These are phyloP conservation scores for Menidia beryllina DNA, from an alignment of 2,113 vertebrate species.

Conservation along the genomic window DNA sequence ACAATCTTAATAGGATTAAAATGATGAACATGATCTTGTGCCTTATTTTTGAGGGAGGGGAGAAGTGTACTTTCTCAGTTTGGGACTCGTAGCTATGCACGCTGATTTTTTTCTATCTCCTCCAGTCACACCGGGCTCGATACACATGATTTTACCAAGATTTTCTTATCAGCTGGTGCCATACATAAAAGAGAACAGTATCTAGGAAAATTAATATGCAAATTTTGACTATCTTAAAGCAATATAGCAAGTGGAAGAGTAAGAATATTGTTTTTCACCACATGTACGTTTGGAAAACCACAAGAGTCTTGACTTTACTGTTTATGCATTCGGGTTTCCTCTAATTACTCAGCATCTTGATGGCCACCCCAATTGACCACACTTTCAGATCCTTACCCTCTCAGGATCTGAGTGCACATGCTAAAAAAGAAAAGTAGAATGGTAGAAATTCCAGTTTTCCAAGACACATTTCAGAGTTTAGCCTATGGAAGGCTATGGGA, in stretches of 20 bases:
- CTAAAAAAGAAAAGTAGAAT: conserved; percentile 17
- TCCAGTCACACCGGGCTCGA: conserved; percentile 33
- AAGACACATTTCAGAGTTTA: conserved; percentile 31
- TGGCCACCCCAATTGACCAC: conserved; percentile 3
- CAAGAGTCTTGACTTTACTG: conserved; percentile 20
- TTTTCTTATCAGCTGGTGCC: conserved; percentile 53
- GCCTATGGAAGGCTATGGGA: conserved; percentile 49
- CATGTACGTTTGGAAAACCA: conserved; percentile 7
- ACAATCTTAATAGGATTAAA: conserved; percentile 28
- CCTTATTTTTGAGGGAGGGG: conserved; percentile 15
- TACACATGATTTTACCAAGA: conserved; percentile 36
- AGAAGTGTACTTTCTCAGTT: conserved; percentile 28
- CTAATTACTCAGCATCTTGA: conserved; percentile 5
- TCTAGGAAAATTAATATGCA: conserved; percentile 62
- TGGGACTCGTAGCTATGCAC: conserved; percentile 36
- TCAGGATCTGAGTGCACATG: conserved; percentile 13
- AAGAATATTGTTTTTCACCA: conserved; percentile 32
- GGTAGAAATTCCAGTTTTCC: conserved; percentile 24
- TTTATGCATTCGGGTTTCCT: conserved; percentile 1
- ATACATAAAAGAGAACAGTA: conserved; percentile 36
- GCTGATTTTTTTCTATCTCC: conserved; percentile 45
- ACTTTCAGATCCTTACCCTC: conserved; percentile 7
- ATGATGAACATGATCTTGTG: conserved; percentile 37
- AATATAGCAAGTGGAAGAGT: conserved; percentile 25
- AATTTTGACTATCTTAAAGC: conserved; percentile 37